Evolutionary conservation across 2,888 invertebrate genomes (phyloP), one percentile per base, ranked within the genome.

Genomic region (Calliopum simillimum): DNA sequence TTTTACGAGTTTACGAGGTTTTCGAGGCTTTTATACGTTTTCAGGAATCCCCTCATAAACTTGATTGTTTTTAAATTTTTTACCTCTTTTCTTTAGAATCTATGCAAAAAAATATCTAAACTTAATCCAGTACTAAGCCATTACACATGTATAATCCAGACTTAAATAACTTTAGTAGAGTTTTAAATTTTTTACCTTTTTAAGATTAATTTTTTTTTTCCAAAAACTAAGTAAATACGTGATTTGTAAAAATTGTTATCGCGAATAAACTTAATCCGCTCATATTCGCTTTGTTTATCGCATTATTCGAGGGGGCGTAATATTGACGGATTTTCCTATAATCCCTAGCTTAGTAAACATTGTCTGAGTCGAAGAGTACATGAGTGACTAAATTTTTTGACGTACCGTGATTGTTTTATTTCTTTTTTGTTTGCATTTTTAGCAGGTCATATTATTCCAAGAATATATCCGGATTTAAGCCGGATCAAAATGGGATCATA

Each of bases 301-400:
- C 1, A 33, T 33, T 1, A 53, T 21, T 23, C 21, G 53, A 56
- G 71, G 79, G 79, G 79, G 79, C 79, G 79, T 78, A 77, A 79
- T 79, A 79, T 80, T 80, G 74, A 79, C 75, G 79, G 80, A 79
- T 79, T 80, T 79, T 79, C 80, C 80, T 79, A 65, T 79, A 79
- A 79, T 79, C 79, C 79, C 71, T 69, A 66, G 16, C 71, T 53
- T 33, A 33, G 2, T 3, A 33, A 33, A 33, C 33, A 8, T 8
- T 33, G 33, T 6, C 33, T 33, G 33, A 33, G 33, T 6, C 8
- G 33, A 33, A 33, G 2, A 33, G 8, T 33, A 33, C 5, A 33
- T 33, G 33, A 33, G 33, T 33, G 33, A 33, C 33, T 33, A 33
- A 3, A 33, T 33, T 33, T 33, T 33, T 33, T 33, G 8, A 33